Evolutionary conservation across 2,113 vertebrate genomes (phyloP).

Genomic region (Penelope pileata): DNA sequence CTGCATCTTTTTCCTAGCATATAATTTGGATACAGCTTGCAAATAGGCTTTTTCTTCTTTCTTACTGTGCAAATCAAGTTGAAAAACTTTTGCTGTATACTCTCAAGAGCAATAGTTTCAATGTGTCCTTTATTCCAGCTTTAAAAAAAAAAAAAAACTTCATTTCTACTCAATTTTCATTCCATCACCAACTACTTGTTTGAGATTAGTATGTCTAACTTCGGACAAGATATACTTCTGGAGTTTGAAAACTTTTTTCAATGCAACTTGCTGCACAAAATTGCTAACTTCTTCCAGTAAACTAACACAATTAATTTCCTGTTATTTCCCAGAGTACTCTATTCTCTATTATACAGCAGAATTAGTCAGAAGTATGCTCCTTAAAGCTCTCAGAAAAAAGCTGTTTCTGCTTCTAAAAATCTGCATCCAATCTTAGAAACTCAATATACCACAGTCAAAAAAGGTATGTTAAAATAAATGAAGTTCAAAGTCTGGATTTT

Average conservation of each 20-base stretch:
- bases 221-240: not conserved
- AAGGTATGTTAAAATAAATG: not conserved
- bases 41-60: not conserved
- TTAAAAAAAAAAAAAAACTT: not conserved
- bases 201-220: slow-evolving; percentile 6
- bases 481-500: not conserved
- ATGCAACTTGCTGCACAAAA: not conserved
- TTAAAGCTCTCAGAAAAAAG: not conserved
- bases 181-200: not conserved
- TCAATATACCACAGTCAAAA: not conserved
- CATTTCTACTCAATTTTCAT: not conserved
- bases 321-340: not conserved
- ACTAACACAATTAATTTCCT: not conserved
- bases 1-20: not conserved
- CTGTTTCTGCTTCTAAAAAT: not conserved
- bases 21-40: not conserved
- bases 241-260: not conserved
- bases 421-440: not conserved
- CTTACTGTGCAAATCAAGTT: not conserved
- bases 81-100: not conserved
- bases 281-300: not conserved
- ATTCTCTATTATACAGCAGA: not conserved
- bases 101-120: not conserved
- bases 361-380: not conserved
- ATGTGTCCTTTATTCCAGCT: not conserved